These are phyloP conservation scores for Epirrita christyi DNA, from an alignment of 2,888 invertebrate species.

Conservation along the genomic window DNA sequence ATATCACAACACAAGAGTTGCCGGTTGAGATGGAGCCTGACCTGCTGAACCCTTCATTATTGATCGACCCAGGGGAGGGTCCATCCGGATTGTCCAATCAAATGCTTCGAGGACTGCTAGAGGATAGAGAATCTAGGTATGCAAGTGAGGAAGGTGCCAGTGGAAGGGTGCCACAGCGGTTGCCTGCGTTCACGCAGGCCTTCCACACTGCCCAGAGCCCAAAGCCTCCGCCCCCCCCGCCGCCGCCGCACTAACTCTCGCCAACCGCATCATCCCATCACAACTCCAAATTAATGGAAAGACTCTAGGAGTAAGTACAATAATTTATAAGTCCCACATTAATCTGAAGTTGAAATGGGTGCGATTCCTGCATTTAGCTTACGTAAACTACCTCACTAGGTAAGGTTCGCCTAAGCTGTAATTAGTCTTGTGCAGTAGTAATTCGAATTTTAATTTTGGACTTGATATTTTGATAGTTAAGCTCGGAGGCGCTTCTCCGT, in stretches of 20 bases:
- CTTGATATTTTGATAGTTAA: constrained; percentile 58
- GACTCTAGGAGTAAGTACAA: constrained; percentile 37
- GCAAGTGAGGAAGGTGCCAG: constrained; percentile 61
- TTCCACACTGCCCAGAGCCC: constrained; percentile 79
- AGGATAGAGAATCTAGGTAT: constrained; percentile 60
- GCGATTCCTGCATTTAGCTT: constrained; percentile 74
- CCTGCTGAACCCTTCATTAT: constrained; percentile 62
- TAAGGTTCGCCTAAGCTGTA: constrained; percentile 79
- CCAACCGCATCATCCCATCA: constrained; percentile 26
- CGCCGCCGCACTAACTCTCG: constrained; percentile 69
- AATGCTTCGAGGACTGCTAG: constrained; percentile 67
- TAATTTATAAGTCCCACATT: constrained; percentile 33
- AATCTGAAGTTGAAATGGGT: constrained; percentile 31
- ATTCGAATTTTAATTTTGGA: constrained; percentile 60
- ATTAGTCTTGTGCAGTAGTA: constrained; percentile 72
- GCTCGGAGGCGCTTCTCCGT: constrained; percentile 53
- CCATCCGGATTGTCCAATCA: constrained; percentile 71
- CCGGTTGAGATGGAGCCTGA: constrained; percentile 60
- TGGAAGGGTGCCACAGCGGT: constrained; percentile 64
- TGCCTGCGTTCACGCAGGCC: constrained; percentile 80
- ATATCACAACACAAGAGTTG: constrained; percentile 55
- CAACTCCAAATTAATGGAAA: constrained; percentile 32
- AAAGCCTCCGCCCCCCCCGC: constrained; percentile 77
- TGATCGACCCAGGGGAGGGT: constrained; percentile 77
- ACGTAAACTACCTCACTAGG: constrained; percentile 81